These are phyloP conservation scores for Oncorhynchus masou DNA, from an alignment of 2,113 vertebrate genomes.

Conservation along the genomic window DNA sequence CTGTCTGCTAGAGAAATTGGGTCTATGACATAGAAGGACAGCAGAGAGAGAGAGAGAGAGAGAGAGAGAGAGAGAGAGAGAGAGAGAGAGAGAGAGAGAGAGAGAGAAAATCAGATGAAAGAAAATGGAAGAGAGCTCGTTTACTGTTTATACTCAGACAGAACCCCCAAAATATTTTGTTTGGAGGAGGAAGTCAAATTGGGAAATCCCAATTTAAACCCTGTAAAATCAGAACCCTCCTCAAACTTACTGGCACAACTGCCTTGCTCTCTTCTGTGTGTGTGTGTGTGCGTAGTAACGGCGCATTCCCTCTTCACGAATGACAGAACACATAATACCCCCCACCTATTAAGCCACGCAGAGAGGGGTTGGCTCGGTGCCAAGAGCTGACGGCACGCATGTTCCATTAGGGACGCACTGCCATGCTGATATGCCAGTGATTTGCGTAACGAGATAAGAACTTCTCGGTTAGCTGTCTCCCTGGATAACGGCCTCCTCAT, in stretches of 20 bases:
- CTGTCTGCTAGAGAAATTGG: too few relatives aligned
- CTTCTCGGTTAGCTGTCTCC: constrained; percentile 54
- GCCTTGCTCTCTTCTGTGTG: too few relatives aligned
- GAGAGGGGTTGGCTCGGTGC: constrained; percentile 33
- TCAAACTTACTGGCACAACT: too few relatives aligned
- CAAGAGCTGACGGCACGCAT: constrained; percentile 61
- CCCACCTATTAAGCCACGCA: constrained; percentile 46
- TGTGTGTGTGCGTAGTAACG: not conserved
- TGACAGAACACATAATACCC: constrained; percentile 29
- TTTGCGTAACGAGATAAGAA: constrained; percentile 73
- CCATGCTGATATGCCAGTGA: constrained; percentile 69
- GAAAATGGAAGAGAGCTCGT: not conserved
- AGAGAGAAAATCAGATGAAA: not conserved
- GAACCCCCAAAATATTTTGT: not conserved
- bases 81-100: too few relatives aligned
- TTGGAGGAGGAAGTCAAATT: too few relatives aligned
- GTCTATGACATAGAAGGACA: too few relatives aligned
- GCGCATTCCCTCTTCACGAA: not conserved
- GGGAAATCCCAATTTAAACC: too few relatives aligned
- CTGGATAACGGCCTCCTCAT: constrained; percentile 48
- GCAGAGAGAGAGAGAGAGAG: too few relatives aligned
- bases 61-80: too few relatives aligned
- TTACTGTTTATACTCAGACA: not conserved
- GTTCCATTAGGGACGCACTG: constrained; percentile 73
- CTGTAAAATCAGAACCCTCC: too few relatives aligned